Conservation (phyloP, 2,113 vertebrate species). For the Proteles cristata region DNA sequence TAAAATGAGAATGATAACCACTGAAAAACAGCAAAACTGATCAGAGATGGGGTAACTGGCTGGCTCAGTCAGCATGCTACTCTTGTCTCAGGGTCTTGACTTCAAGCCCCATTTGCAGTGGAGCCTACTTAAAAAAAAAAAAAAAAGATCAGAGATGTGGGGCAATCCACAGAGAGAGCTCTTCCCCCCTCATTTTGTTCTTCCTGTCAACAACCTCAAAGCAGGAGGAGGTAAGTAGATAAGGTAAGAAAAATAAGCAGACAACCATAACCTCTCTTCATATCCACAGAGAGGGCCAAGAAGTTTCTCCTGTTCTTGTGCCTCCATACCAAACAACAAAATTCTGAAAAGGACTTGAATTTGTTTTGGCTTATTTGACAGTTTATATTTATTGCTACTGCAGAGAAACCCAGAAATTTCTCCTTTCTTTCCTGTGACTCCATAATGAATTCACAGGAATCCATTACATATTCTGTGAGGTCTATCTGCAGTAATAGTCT, state of each 20-base stretch:
- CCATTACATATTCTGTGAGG: neutral
- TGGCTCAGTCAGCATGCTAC: neutral
- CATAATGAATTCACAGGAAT: neutral
- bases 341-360: constrained; percentile 30
- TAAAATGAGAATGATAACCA: constrained; percentile 7
- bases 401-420: neutral
- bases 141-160: neutral
- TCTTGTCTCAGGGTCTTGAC: neutral
- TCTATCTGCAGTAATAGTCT: neutral
- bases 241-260: neutral
- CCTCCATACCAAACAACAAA: neutral
- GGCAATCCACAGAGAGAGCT: neutral
- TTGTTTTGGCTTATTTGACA: neutral
- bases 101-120: neutral
- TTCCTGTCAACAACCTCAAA: neutral
- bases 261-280: neutral
- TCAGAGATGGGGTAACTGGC: neutral
- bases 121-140: neutral
- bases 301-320: neutral
- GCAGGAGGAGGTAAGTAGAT: neutral
- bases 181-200: neutral
- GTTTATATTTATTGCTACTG: neutral
- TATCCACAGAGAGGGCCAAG: neutral
- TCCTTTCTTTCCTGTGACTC: neutral
- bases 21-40: constrained; percentile 13